Evolutionary conservation across 2,888 invertebrate species (phyloP).

Genomic region (Cheilosia variabilis): DNA sequence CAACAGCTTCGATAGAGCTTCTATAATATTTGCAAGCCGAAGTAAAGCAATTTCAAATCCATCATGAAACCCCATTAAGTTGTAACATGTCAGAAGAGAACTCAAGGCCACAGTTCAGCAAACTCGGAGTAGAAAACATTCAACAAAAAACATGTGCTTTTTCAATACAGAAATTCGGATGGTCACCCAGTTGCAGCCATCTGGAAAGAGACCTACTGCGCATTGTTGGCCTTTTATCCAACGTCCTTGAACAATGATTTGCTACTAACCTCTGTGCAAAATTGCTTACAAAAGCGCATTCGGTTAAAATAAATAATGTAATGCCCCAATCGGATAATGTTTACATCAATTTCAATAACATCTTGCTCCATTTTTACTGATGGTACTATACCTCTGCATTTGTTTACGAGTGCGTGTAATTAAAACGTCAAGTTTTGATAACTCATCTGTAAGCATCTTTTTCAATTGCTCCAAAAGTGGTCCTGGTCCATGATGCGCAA

Average conservation of each 20-base stretch:
- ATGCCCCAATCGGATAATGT: not conserved
- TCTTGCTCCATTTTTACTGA: not conserved
- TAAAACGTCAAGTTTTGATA: not conserved
- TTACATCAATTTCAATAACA: constrained; percentile 1
- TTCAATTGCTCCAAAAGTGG: not conserved
- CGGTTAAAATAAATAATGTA: not conserved
- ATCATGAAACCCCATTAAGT: too few relatives aligned
- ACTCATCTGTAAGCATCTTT: not conserved
- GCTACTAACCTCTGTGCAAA: too few relatives aligned
- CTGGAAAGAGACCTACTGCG: too few relatives aligned
- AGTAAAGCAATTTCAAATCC: too few relatives aligned
- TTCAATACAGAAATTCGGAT: too few relatives aligned
- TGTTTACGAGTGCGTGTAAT: not conserved
- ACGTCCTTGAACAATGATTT: not conserved
- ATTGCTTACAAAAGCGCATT: not conserved
- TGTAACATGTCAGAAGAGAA: too few relatives aligned
- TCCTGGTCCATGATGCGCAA: not conserved
- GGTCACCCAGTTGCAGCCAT: too few relatives aligned
- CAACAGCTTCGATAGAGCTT: too few relatives aligned
- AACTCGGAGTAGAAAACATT: too few relatives aligned
- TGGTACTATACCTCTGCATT: not conserved
- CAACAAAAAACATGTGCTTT: too few relatives aligned
- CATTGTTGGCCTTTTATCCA: not conserved
- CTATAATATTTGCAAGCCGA: too few relatives aligned
- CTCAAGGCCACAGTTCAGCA: too few relatives aligned